A percentile compares a stretch with the other conserved stretches of the same genome.
These are phyloP conservation scores for Caenorhabditis latens DNA, from an alignment of 1,140 invertebrate species.

Conservation along the genomic window DNA sequence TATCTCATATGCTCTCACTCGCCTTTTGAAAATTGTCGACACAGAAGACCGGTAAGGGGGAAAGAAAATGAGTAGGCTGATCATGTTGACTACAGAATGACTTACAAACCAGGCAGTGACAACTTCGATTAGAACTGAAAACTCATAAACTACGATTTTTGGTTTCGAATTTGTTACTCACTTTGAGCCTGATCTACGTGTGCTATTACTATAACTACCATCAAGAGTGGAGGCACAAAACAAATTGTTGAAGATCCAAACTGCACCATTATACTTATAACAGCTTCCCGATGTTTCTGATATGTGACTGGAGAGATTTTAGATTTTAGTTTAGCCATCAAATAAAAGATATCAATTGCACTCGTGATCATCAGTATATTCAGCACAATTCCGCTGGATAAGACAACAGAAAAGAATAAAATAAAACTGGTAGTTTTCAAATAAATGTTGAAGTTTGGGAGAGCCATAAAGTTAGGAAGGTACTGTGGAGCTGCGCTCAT, in stretches of 20 bases:
- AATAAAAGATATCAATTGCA: neutral
- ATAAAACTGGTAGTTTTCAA: neutral
- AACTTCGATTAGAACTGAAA: too few relatives aligned
- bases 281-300: neutral
- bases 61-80: too few relatives aligned
- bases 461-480: neutral
- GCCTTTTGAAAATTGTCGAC: too few relatives aligned
- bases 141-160: too few relatives aligned
- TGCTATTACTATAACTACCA: neutral
- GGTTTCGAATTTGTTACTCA: neutral
- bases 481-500: too few relatives aligned
- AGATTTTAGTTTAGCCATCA: neutral
- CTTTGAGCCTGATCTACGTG: neutral
- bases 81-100: too few relatives aligned
- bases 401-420: neutral
- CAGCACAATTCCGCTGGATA: neutral
- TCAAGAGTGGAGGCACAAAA: neutral
- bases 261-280: neutral
- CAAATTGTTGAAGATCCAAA: neutral
- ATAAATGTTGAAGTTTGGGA: neutral
- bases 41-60: too few relatives aligned
- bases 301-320: neutral
- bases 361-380: neutral
- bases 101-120: too few relatives aligned
- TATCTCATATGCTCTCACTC: too few relatives aligned